phyloP scores from a whole-genome alignment of 2,888 invertebrate genomes.

The Scaptomyza flava region DNA sequence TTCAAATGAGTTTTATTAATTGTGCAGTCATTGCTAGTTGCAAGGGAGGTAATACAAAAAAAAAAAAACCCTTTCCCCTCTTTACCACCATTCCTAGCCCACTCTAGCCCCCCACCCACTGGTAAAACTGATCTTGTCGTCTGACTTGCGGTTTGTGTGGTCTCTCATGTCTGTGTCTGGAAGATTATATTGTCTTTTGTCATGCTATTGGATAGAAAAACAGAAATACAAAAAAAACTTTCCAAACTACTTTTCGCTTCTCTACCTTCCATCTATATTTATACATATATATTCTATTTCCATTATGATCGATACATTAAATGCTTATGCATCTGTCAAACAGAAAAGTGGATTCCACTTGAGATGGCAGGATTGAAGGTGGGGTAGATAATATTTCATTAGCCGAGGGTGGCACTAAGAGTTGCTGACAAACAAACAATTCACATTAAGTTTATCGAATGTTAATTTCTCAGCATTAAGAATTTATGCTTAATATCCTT shows the following conservation, averaged over 20 bases:
- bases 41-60: not conserved
- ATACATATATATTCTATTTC: not conserved
- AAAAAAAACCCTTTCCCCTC: too few species aligned
- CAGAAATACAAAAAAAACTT: conserved; percentile 6
- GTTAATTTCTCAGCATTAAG: too few species aligned
- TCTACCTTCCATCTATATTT: not conserved
- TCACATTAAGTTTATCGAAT: too few species aligned
- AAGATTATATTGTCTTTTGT: conserved; percentile 25
- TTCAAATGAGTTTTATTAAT: conserved; percentile 63
- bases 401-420: conserved; percentile 3
- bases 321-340: conserved; percentile 16
- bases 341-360: conserved; percentile 42
- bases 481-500: too few species aligned
- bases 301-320: conserved; percentile 1
- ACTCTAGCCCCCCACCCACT: not conserved
- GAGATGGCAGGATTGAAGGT: not conserved
- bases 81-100: not conserved
- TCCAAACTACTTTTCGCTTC: conserved; percentile 25
- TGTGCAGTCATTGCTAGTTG: conserved; percentile 36
- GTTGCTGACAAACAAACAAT: not conserved
- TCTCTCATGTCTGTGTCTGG: conserved; percentile 1
- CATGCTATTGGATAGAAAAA: conserved; percentile 25
- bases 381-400: not conserved
- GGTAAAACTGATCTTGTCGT: conserved; percentile 6
- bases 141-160: conserved; percentile 36